phyloP scores from a whole-genome alignment of 2,888 invertebrate species.

The Barypeithes pellucidus region DNA sequence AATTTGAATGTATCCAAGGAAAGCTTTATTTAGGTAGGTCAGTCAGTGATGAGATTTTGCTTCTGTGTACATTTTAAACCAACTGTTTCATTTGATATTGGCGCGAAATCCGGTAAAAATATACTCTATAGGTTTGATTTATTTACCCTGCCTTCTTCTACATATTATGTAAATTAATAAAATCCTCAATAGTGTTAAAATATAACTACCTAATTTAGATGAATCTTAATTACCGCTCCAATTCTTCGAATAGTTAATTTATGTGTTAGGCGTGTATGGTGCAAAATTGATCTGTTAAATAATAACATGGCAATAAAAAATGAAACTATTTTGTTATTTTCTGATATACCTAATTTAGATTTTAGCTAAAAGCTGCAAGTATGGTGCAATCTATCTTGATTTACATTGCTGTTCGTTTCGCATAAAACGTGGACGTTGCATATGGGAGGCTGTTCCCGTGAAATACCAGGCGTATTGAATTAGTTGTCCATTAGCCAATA shows the following conservation, averaged over 20 bases:
- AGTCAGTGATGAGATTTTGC: too few species aligned
- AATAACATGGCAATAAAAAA: background rate
- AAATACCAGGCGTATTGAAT: background rate
- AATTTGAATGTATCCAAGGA: too few species aligned
- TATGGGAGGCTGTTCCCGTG: slow-evolving; percentile 1
- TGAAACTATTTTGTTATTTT: slow-evolving; percentile 10
- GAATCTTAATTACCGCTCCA: slow-evolving; percentile 16
- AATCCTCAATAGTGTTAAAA: slow-evolving; percentile 1
- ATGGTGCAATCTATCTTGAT: slow-evolving; percentile 20
- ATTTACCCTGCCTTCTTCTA: background rate
- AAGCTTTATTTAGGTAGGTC: too few species aligned
- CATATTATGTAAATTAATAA: slow-evolving; percentile 14
- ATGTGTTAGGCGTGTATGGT: background rate
- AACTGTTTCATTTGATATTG: too few species aligned
- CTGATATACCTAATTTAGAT: slow-evolving; percentile 20
- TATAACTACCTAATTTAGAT: slow-evolving; percentile 20
- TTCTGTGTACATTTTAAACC: too few species aligned
- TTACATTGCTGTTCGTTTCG: slow-evolving; percentile 15
- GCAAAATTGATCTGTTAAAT: slow-evolving; percentile 21
- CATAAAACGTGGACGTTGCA: slow-evolving; percentile 11
- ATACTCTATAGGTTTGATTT: too few species aligned
- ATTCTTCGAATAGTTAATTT: slow-evolving; percentile 17
- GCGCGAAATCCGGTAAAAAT: too few species aligned
- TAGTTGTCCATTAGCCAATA: background rate
- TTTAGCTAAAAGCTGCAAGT: slow-evolving; percentile 19